These are phyloP conservation scores for Ornithoptera priamus DNA, from an alignment of 2,888 invertebrate genomes.

Conservation along the genomic window DNA sequence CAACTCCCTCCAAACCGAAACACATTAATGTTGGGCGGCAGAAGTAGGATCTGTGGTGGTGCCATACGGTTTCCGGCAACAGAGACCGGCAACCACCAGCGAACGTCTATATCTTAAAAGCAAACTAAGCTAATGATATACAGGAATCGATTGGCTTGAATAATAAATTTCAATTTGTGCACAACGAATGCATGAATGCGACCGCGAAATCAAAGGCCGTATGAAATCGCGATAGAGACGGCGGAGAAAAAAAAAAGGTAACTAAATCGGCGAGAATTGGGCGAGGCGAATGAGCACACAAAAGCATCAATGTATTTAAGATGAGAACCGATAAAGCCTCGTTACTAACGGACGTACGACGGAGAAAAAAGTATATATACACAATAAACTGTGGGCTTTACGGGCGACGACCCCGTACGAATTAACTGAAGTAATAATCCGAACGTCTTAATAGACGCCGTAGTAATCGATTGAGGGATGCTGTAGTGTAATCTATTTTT, in stretches of 20 bases:
- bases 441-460: constrained; percentile 40
- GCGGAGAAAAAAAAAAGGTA: constrained; percentile 3
- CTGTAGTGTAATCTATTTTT: constrained; percentile 36
- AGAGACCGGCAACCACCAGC: no score
- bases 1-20: no score
- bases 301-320: constrained; percentile 25
- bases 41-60: no score
- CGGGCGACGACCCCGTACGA: constrained; percentile 38
- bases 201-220: neutral
- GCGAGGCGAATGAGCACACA: constrained; percentile 24
- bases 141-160: neutral
- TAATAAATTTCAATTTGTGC: neutral
- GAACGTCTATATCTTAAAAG: no score
- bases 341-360: constrained; percentile 23
- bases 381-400: constrained; percentile 32
- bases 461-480: constrained; percentile 40
- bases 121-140: no score
- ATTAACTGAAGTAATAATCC: constrained; percentile 33
- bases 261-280: constrained; percentile 20
- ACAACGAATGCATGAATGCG: constrained; percentile 7
- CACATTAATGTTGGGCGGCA: no score
- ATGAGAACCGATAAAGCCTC: constrained; percentile 10
- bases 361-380: constrained; percentile 30
- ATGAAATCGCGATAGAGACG: constrained; percentile 10
- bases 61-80: no score